Evolutionary conservation across 2,113 vertebrate genomes (phyloP).

Genomic region (Mormoops blainvillei): DNA sequence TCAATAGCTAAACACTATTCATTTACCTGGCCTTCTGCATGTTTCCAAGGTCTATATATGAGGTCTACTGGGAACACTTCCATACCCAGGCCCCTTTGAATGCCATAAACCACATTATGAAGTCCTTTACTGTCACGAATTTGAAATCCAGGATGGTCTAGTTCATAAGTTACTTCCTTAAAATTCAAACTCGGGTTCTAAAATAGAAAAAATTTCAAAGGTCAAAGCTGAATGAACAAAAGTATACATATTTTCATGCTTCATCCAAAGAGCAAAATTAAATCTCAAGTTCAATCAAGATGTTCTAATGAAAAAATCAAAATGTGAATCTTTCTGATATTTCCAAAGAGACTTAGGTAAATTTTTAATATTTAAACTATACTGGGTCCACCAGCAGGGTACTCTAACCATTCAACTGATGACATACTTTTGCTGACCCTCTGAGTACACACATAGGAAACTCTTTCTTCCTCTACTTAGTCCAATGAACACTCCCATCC

Average conservation of each 20-base stretch:
- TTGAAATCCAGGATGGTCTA: conserved; percentile 95
- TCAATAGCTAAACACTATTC: not conserved
- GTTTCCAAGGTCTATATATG: conserved; percentile 98
- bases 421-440: not conserved
- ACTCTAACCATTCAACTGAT: not conserved
- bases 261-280: not conserved
- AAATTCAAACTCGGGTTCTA: conserved; percentile 98
- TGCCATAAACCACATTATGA: conserved; percentile 96
- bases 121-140: conserved; percentile 98
- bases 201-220: conserved; percentile 52
- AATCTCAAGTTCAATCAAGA: not conserved
- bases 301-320: not conserved
- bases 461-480: not conserved
- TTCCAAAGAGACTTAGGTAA: not conserved
- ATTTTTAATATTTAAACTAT: not conserved
- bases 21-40: conserved; percentile 96
- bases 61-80: conserved; percentile 98
- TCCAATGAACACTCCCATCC: not conserved
- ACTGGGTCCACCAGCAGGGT: not conserved
- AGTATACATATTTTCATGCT: not conserved
- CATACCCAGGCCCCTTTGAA: conserved; percentile 95
- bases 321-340: not conserved
- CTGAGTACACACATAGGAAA: not conserved
- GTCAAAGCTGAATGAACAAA: conserved; percentile 3
- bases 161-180: conserved; percentile 98